Evolutionary conservation across 2,797 vertebrate genomes (phyloP), one percentile per base, ranked within the genome.

Genomic region (Nasua narica): DNA sequence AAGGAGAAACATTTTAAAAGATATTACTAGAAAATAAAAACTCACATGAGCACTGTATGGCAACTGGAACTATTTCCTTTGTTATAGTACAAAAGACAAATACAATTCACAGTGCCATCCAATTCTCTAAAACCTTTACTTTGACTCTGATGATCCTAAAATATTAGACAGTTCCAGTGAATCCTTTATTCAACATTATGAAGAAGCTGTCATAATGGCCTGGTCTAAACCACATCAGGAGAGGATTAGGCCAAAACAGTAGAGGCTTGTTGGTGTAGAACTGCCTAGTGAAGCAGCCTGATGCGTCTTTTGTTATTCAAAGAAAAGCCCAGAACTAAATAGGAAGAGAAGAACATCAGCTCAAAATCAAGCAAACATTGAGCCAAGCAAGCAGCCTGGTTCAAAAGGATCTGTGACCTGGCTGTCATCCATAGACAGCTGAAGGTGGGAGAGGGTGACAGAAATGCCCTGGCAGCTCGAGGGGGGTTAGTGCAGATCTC

Each of bases 21-120:
- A 62, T 19, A 2, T 48, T n/a, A 25, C 23, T 79, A 54, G 37
- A 48, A 77, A 89, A 84, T 67, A 89, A 70, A 95, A 60, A 60
- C 77, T 43, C 6, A 1, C 8, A 6, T 43, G 6, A 43, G 13
- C 7, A 69, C 1, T 12, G 37, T 35, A 65, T n/a, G 79, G 46
- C 62, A 70, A 37, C 13, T 56, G 19, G 40, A 43, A 60, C 23
- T 37, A 70, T 4, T 85, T 23, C 10, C 50, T 29, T 79, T 62
- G n/a, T 81, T 21, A 19, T 46, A 10, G 52, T 65, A 54, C 25
- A 46, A 40, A 86, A 65, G 12, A 67, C 18, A 81, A 84, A 85
- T 48, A 58, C 4, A 29, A 78, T 65, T 19, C 25, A 74, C 18
- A 19, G 14, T n/a, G 2, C 25, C 7, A 29, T 81, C 25, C 37